A percentile compares a stretch with the other conserved stretches of the same genome.
Conservation (phyloP, 2,113 vertebrate species). For the Cebus imitator region DNA sequence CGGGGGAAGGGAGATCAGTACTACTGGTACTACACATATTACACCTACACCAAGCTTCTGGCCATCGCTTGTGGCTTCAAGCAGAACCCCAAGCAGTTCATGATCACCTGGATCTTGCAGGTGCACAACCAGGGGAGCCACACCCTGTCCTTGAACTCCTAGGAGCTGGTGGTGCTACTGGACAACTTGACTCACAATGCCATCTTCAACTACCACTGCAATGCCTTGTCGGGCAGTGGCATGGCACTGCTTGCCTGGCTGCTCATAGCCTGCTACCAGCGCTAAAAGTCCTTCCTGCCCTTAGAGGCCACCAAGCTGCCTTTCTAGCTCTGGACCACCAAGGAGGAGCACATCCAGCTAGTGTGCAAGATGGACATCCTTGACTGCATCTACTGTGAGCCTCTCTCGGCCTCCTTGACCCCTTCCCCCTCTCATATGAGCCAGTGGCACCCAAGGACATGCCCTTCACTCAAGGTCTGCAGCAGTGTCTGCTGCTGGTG, state of each 20-base stretch:
- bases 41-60: background rate
- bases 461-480: background rate
- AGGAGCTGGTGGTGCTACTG: background rate
- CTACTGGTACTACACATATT: background rate
- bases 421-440: background rate
- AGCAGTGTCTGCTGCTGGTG: background rate
- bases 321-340: slow-evolving; percentile 20
- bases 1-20: background rate
- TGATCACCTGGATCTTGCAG: background rate
- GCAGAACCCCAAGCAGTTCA: slow-evolving; percentile 23
- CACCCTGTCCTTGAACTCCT: background rate
- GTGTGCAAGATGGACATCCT: background rate
- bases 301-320: background rate
- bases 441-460: background rate
- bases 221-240: background rate
- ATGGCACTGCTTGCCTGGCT: background rate
- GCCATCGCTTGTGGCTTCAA: slow-evolving; percentile 16
- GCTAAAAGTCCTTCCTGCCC: background rate
- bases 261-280: slow-evolving; percentile 24
- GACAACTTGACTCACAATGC: background rate
- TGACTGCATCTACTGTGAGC: background rate
- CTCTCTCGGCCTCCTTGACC: background rate
- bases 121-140: background rate
- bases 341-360: background rate
- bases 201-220: slow-evolving; percentile 38